Evolutionary conservation across 2,888 invertebrate genomes (phyloP).

Genomic region (Plemyria rubiginata): DNA sequence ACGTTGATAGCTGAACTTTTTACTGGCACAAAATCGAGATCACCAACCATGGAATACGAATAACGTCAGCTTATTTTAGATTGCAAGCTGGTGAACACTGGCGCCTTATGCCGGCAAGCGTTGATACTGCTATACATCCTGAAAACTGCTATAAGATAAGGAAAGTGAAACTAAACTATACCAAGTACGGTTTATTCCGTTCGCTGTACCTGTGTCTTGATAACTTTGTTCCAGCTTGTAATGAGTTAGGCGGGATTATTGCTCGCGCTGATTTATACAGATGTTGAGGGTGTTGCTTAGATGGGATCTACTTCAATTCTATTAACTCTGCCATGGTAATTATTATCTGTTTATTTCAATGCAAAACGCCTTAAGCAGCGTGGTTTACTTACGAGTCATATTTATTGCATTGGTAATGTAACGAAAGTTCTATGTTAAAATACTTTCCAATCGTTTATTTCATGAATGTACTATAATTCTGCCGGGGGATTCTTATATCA

Average conservation of each 20-base stretch:
- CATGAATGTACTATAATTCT: conserved; percentile 2
- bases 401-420: no score
- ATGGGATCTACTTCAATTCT: background rate
- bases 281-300: conserved; percentile 18
- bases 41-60: no score
- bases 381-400: no score
- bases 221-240: conserved; percentile 24
- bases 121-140: background rate
- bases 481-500: conserved; percentile 7
- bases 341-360: no score
- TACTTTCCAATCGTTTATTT: background rate
- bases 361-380: no score
- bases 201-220: conserved; percentile 10
- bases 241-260: conserved; percentile 28
- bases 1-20: background rate
- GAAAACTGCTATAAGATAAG: background rate
- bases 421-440: background rate
- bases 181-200: conserved; percentile 11
- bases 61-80: no score
- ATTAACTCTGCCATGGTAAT: background rate
- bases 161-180: background rate
- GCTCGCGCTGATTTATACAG: conserved; percentile 25
- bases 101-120: background rate
- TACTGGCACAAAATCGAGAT: background rate
- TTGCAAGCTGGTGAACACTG: no score